Evolutionary conservation across 2,113 vertebrate species (phyloP).

Genomic region (Zapornia atra): DNA sequence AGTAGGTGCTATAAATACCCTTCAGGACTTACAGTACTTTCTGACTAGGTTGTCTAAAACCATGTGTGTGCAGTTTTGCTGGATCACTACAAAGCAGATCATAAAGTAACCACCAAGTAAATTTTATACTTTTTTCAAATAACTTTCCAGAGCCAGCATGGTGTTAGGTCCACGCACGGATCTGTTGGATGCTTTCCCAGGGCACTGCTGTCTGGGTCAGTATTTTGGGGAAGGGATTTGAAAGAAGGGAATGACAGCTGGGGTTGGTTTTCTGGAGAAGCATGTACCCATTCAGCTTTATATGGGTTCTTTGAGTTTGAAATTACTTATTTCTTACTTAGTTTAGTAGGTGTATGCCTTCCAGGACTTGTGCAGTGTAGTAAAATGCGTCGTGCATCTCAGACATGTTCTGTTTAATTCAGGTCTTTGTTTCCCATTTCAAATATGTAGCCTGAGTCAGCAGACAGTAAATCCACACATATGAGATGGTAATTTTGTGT

Average conservation of each 20-base stretch:
- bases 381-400: fast-evolving
- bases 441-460: background rate
- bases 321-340: background rate
- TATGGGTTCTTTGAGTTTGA: background rate
- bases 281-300: background rate
- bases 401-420: background rate
- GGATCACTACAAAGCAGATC: background rate
- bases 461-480: background rate
- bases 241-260: background rate
- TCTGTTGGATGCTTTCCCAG: background rate
- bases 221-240: background rate
- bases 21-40: background rate
- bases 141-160: background rate
- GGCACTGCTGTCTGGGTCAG: fast-evolving
- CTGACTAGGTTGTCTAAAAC: background rate
- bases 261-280: background rate
- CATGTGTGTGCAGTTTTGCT: background rate
- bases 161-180: fast-evolving
- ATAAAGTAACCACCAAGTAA: background rate
- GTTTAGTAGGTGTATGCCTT: background rate
- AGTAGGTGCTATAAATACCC: background rate
- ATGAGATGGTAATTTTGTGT: background rate
- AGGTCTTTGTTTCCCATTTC: background rate
- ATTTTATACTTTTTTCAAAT: background rate
- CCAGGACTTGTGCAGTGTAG: background rate